Evolutionary conservation across 1,140 invertebrate genomes (phyloP), one percentile per base, ranked within the genome.

Genomic region (Andricus grossulariae): DNA sequence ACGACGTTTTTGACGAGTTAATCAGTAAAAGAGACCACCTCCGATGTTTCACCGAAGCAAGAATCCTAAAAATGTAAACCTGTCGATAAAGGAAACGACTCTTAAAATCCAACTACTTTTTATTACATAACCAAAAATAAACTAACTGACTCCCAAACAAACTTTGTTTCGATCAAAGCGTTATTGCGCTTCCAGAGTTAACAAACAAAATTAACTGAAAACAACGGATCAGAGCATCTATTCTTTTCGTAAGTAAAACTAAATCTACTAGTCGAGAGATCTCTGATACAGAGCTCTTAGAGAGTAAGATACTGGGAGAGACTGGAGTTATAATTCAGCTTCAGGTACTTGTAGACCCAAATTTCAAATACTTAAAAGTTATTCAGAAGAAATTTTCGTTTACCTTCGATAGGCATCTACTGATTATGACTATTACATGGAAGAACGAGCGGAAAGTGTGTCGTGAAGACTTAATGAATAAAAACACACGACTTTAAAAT

Each of bases 341-440:
- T 66, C 60, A 66, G 60, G 60, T 66, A 66, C 60, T 66, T 66
- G 15, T 32, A 66, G 6, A n/a, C 39, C 25, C 25, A 66, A 66
- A n/a, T 32, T 60, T 32, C 16, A 15, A 60, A 21, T 60, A 21
- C 3, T 32, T 32, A 66, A 66, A 66, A 16, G 16, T 54, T 54
- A 54, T 7, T 18, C n/a, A 45, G 39, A 66, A 45, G 39, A 39
- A 39, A n/a, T 16, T 60, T 21, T 32, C 19, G 21, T 60, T 32
- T 32, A 66, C 25, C 25, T 16, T 66, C 25, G 13, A 45, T 16
- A 60, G 57, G 57, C 16, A 60, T 25, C 21, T 16, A 55, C 39
- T 45, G 32, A 32, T 25, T 19, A 60, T 60, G n/a, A n/a, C n/a
- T 15, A 60, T 60, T 39, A 21, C 39, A 60, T 1, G 57, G 57